Base-by-base conservation (phyloP, 1,140 invertebrate species). In the Drosophila takahashii region DNA sequence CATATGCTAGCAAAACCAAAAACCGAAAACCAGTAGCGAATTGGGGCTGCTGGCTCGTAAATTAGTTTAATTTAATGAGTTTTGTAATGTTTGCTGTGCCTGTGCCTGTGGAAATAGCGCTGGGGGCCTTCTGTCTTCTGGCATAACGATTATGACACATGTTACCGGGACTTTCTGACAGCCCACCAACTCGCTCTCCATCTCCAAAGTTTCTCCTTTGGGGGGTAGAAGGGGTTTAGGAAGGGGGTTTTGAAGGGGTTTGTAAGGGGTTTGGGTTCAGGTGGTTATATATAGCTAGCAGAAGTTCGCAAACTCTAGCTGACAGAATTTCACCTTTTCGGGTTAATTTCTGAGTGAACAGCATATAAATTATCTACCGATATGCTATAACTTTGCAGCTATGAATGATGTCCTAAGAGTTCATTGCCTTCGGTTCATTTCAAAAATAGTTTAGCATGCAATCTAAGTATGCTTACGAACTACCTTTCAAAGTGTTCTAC, bases 21-120 rank as follows among this genome's bases (percentile, higher is more conserved):
- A 37, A 36, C 34, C 34, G 36, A 22, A 15, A 22, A 16, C 47
- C 47, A 48, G 47, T 32, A 36, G 45, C 32, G n/a, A 4, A 22
- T 8, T 41, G 59, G 11, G 34, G 36, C 13, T 44, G 77, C 16
- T 42, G 15, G n/a, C 39, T 29, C 53, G 70, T 83, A 86, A 86
- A 86, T 87, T 87, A 83, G 79, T 87, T 86, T 86, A 83, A 83
- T 87, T 86, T 86, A 86, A 86, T 86, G 83, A 86, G 83, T 86
- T 86, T 87, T 65, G 48, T 62, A 59, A 79, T 71, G 75, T 67
- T 80, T 48, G 36, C 22, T 10, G 13, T 18, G 27, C 32, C 37
- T 13, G 42, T 3, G 22, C n/a, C n/a, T n/a, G 22, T 2, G 15
- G 34, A 10, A 16, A 13, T 8, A 9, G 9, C n/a, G 41, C 22